Evolutionary conservation across 2,113 vertebrate species (phyloP).

Genomic region (Eulacestoma nigropectus): DNA sequence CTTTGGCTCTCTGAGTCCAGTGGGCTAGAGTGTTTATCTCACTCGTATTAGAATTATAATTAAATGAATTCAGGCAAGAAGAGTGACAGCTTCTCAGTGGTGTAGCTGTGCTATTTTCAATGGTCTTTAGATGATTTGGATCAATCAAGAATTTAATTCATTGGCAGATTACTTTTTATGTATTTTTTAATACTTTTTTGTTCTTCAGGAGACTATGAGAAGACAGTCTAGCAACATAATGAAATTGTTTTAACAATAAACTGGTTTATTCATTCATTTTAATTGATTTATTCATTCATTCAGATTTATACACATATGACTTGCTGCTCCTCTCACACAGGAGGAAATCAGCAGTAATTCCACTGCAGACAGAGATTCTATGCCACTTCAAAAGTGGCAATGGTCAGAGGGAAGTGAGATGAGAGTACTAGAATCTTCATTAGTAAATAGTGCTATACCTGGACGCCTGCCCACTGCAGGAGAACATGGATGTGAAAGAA

Average conservation of each 20-base stretch:
- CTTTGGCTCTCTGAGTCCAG: neutral
- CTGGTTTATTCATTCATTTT: neutral
- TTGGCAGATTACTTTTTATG: neutral
- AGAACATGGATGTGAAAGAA: neutral
- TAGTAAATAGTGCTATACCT: neutral
- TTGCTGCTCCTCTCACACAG: neutral
- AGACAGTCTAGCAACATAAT: neutral
- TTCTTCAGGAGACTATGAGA: neutral
- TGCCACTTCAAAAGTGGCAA: neutral
- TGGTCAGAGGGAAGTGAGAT: neutral
- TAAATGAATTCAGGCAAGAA: neutral
- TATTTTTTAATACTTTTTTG: neutral
- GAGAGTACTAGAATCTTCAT: neutral
- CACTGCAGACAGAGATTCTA: neutral
- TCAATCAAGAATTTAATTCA: neutral
- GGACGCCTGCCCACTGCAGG: neutral
- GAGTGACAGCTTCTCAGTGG: neutral
- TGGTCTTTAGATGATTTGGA: neutral
- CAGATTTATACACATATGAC: neutral
- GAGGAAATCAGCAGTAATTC: neutral
- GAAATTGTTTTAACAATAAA: neutral
- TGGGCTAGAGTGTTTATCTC: slow-evolving; percentile 19
- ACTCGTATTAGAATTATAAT: neutral
- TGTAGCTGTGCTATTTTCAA: slow-evolving; percentile 1
- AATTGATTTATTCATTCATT: neutral